These are phyloP conservation scores for Drosophila yooni DNA, from an alignment of 2,888 invertebrate genomes.

Conservation along the genomic window DNA sequence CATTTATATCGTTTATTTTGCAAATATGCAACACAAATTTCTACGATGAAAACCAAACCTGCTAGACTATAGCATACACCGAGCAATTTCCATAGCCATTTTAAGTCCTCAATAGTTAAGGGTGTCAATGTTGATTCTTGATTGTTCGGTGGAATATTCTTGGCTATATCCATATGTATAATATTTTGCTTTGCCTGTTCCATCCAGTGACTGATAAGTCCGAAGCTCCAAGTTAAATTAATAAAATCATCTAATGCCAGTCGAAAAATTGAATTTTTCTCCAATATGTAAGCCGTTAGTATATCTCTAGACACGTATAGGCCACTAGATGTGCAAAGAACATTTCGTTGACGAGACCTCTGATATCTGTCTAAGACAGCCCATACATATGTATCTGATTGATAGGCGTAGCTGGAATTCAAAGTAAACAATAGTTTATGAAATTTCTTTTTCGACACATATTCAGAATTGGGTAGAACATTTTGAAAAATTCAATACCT, in stretches of 20 bases:
- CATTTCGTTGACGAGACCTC: neutral
- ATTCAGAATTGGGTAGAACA: neutral
- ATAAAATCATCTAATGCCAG: conserved; percentile 13
- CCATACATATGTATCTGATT: neutral
- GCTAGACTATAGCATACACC: neutral
- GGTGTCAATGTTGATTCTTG: neutral
- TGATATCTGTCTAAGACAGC: neutral
- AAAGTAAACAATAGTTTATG: neutral
- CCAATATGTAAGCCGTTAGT: neutral
- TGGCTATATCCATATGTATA: neutral
- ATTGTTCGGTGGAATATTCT: neutral
- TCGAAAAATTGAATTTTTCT: conserved; percentile 15
- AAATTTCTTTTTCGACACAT: neutral
- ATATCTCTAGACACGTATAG: neutral
- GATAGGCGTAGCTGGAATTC: conserved; percentile 8
- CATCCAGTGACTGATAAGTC: conserved; percentile 1
- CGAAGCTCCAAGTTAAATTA: neutral
- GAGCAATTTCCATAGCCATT: conserved; percentile 24
- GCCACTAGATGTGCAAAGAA: neutral
- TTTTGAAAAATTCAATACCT: fast-evolving
- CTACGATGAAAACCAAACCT: conserved; percentile 5
- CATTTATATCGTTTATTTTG: neutral
- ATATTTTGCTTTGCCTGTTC: neutral
- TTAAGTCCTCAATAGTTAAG: neutral
- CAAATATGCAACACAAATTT: neutral